Base-by-base conservation (phyloP, 2,888 invertebrate genomes). In the Strigamia crassipes region DNA sequence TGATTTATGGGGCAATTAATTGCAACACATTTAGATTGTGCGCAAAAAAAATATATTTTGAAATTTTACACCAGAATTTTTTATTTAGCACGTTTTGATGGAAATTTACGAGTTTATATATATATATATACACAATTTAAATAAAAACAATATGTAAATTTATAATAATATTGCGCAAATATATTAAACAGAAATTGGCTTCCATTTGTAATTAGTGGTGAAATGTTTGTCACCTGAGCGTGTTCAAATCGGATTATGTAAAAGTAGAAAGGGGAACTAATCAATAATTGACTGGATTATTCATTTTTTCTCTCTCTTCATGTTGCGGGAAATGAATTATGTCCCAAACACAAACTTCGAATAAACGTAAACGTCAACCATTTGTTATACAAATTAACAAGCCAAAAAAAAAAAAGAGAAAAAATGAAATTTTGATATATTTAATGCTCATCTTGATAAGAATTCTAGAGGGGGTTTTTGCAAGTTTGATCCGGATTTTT, bases 181-280 rank as follows among this genome's bases (percentile, higher is more conserved):
- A n/a, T 18, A 56, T 56, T 56, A 46, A 9, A 46, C 5, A 56
- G 23, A 27, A 27, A 27, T 73, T 27, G 23, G 27, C 73, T 73
- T 73, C 27, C 31, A 73, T 56, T 56, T 56, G 12, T 31, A 73
- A 31, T 23, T 31, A 73, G 73, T 73, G 31, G 31, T 73, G 73
- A 27, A 73, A n/a, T 73, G 27, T 73, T 73, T 73, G 73, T 73
- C 73, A 73, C 73, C 15, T 23, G 73, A 73, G 73, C 73, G 73
- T 73, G 73, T 73, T 31, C 73, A 73, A 73, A 73, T 73, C 73
- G 73, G 73, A 73, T 73, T 73, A 73, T 31, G 73, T 73, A 31
- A 73, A 73, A 73, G 73, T 31, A 73, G 73, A 73, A 73, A 73
- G 73, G 73, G 73, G 73, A 73, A 73, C 73, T 73, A 73, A 73